Evolutionary conservation across 2,797 vertebrate genomes (phyloP).

Genomic region (Apodemus agrarius): DNA sequence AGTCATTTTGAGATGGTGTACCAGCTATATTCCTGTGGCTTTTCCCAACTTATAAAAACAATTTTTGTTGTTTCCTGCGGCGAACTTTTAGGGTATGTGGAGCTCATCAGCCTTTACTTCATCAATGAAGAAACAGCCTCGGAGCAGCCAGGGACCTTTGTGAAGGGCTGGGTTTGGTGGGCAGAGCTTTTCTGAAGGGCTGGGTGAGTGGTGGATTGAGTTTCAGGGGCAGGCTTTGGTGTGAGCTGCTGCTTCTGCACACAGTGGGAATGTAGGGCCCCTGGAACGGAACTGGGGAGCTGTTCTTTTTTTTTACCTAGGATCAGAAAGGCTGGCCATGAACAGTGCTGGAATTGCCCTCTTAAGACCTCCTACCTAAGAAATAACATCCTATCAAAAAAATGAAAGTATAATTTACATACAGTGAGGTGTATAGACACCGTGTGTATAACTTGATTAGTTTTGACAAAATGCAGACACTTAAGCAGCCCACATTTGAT

Average conservation of each 20-base stretch:
- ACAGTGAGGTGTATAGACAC: background rate
- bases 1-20: slow-evolving; percentile 25
- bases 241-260: background rate
- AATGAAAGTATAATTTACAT: slow-evolving; percentile 29
- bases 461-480: slow-evolving; percentile 49
- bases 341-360: background rate
- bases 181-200: background rate
- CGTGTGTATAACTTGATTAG: background rate
- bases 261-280: rapidly evolving
- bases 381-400: background rate
- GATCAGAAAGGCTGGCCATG: background rate
- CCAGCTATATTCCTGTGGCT: slow-evolving; percentile 33
- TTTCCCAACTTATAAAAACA: slow-evolving; percentile 11
- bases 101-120: background rate
- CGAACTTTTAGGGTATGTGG: background rate
- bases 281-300: background rate
- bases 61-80: slow-evolving; percentile 23
- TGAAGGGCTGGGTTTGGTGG: background rate
- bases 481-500: background rate
- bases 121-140: background rate
- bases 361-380: background rate
- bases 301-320: background rate
- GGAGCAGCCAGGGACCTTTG: background rate
- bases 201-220: background rate
- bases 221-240: background rate